Percentiles rank a stretch among this genome's conserved stretches.
Conservation (phyloP, 2,888 invertebrate genomes). For the Atethmia centrago region DNA sequence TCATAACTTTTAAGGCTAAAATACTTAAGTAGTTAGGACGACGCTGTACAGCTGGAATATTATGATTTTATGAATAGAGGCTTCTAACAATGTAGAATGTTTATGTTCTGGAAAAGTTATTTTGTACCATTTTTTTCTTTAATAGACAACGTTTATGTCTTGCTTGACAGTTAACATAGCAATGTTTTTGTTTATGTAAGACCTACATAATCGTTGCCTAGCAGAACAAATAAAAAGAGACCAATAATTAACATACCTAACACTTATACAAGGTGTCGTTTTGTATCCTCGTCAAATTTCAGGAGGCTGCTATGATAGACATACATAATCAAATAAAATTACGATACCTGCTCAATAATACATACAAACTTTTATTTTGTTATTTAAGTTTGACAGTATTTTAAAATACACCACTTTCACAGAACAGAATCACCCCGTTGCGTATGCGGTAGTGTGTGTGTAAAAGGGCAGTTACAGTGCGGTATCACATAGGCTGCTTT, state of each 20-base stretch:
- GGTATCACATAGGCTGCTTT: too few species aligned
- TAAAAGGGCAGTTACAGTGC: too few species aligned
- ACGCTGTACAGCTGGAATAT: slow-evolving; percentile 8
- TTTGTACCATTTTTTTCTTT: neutral
- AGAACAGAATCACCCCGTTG: too few species aligned
- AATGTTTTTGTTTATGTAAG: neutral
- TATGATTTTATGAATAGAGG: slow-evolving; percentile 11
- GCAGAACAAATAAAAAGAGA: slow-evolving; percentile 3
- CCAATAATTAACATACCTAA: slow-evolving; percentile 25
- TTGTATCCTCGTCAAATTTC: too few species aligned
- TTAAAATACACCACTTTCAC: too few species aligned
- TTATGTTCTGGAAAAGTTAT: neutral
- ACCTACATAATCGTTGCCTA: neutral
- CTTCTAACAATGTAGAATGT: neutral
- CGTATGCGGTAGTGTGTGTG: too few species aligned
- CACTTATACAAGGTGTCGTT: too few species aligned
- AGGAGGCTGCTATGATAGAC: too few species aligned
- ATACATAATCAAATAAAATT: too few species aligned
- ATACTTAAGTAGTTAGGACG: slow-evolving; percentile 20
- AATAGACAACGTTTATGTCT: neutral
- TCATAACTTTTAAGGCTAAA: slow-evolving; percentile 37
- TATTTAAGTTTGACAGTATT: too few species aligned
- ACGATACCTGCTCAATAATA: too few species aligned
- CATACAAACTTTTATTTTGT: too few species aligned
- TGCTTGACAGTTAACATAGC: neutral